These are phyloP conservation scores for Rhodeus uyekii DNA, from an alignment of 2,797 vertebrate genomes.

Conservation along the genomic window DNA sequence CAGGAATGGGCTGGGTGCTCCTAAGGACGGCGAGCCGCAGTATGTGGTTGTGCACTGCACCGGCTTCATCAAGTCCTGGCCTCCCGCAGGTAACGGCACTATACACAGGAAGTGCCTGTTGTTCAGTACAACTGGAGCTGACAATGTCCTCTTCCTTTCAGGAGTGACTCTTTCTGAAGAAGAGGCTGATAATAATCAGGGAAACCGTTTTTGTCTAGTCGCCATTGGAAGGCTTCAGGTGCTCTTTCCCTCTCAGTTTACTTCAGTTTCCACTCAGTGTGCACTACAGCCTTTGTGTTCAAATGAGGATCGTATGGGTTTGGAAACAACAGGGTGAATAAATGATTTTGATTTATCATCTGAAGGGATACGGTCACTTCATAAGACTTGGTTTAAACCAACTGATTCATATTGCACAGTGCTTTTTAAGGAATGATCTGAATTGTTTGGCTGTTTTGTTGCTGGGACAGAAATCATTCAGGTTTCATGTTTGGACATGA, in stretches of 20 bases:
- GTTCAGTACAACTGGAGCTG: background rate
- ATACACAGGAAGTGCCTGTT: constrained; percentile 4
- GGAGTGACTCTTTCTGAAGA: constrained; percentile 91
- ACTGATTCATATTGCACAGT: background rate
- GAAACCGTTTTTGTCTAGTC: constrained; percentile 94
- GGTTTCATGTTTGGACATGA: background rate
- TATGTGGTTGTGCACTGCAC: constrained; percentile 97
- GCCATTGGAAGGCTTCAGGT: constrained; percentile 97
- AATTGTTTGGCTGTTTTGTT: background rate
- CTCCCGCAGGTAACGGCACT: constrained; percentile 84
- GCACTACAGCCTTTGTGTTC: no score
- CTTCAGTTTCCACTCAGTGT: background rate
- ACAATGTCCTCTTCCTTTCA: constrained; percentile 55
- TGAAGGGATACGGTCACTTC: background rate
- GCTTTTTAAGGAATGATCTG: background rate
- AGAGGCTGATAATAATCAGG: constrained; percentile 88
- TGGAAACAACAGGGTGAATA: background rate
- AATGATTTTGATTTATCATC: background rate
- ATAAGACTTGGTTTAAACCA: background rate
- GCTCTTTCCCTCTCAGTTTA: background rate
- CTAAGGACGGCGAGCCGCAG: constrained; percentile 92
- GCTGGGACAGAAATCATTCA: background rate
- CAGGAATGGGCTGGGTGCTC: constrained; percentile 88
- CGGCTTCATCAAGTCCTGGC: constrained; percentile 98
- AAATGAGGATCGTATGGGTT: background rate